A percentile compares a stretch with the other conserved stretches of the same genome.
Conservation (phyloP, 2,113 vertebrate genomes). For the Pteruthius melanotis region DNA sequence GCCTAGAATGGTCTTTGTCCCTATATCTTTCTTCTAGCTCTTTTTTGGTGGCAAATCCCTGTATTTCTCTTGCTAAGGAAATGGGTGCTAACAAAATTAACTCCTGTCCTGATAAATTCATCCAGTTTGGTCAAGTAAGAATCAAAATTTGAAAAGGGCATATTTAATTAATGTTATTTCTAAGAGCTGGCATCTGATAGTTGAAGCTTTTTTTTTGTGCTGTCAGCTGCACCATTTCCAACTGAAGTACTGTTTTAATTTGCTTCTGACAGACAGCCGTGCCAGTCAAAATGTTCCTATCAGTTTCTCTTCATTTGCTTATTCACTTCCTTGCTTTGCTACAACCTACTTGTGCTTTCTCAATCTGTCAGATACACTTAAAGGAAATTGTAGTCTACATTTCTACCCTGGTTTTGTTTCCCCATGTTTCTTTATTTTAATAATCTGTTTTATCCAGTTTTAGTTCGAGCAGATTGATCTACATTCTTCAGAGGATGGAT, state of each 20-base stretch:
- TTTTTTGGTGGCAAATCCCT: not conserved
- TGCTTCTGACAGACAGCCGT: not conserved
- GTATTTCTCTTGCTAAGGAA: not conserved
- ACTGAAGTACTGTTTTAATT: conserved; percentile 16
- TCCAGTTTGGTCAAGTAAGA: conserved; percentile 18
- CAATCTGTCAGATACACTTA: not conserved
- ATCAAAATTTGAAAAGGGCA: not conserved
- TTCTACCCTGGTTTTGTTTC: not conserved
- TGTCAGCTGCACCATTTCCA: conserved; percentile 34
- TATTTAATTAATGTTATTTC: conserved; percentile 31
- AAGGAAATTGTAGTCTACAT: not conserved
- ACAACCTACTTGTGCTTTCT: not conserved
- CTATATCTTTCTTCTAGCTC: not conserved
- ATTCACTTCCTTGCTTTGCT: not conserved
- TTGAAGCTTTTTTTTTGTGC: not conserved
- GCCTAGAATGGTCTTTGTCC: not conserved
- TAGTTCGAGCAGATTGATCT: not conserved
- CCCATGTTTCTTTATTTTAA: not conserved
- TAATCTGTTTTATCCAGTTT: not conserved
- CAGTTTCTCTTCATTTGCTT: conserved; percentile 33
- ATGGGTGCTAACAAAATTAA: not conserved
- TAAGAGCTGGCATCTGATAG: not conserved
- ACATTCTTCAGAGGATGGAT: not conserved
- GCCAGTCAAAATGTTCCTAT: conserved; percentile 26
- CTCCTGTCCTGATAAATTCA: not conserved